phyloP scores from a whole-genome alignment of 2,888 invertebrate genomes.

The Drosophila ustulata region DNA sequence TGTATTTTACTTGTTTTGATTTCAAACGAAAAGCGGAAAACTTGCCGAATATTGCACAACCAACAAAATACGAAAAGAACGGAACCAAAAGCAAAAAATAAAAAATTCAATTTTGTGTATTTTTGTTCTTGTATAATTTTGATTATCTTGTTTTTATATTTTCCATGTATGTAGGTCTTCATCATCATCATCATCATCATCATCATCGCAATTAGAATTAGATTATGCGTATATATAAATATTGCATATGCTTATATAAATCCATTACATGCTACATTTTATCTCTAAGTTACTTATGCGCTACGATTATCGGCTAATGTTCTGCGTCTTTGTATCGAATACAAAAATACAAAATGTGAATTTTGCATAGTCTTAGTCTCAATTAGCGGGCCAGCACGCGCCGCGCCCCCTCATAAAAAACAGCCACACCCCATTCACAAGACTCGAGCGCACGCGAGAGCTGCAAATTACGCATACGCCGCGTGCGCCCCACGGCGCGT shows the following conservation, averaged over 20 bases:
- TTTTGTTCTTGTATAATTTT: conserved; percentile 67
- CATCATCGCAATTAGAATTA: conserved; percentile 36
- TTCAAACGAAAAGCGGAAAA: conserved; percentile 1
- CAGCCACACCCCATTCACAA: conserved; percentile 37
- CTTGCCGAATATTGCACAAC: conserved; percentile 12
- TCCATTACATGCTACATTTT: too few species aligned
- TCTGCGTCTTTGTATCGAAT: conserved; percentile 69
- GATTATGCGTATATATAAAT: conserved; percentile 34
- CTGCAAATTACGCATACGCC: conserved; percentile 50
- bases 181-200: too few species aligned
- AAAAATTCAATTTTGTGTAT: conserved; percentile 62
- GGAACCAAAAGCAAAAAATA: conserved; percentile 46
- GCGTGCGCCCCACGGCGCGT: conserved; percentile 48
- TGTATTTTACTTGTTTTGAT: conserved; percentile 7
- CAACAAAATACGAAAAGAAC: conserved; percentile 35
- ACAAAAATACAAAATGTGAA: conserved; percentile 76
- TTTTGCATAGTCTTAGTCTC: conserved; percentile 73
- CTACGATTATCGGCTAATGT: neutral
- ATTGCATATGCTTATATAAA: too few species aligned
- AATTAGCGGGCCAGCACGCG: conserved; percentile 56
- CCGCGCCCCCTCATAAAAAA: conserved; percentile 20
- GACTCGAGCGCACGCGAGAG: conserved; percentile 20
- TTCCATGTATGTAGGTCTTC: conserved; percentile 75
- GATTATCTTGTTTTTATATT: conserved; percentile 80
- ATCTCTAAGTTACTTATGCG: too few species aligned